Evolutionary conservation across 2,888 invertebrate species (phyloP).

Genomic region (Mycalesis mineus): DNA sequence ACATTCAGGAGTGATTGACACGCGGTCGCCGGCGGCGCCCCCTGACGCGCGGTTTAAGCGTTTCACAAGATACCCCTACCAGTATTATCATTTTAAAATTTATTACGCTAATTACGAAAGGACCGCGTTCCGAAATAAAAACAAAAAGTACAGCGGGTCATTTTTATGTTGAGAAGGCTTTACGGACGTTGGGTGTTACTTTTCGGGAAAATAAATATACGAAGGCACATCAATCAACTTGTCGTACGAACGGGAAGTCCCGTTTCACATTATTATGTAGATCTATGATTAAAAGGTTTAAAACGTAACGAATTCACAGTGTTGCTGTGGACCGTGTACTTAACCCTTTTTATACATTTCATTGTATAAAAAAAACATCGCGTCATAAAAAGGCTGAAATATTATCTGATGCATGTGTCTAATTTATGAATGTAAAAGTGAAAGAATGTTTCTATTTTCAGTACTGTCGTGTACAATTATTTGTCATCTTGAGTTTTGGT

Average conservation of each 20-base stretch:
- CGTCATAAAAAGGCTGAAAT: background rate
- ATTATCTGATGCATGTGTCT: background rate
- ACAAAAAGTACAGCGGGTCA: conserved; percentile 64
- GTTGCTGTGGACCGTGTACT: conserved; percentile 52
- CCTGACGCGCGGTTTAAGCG: conserved; percentile 66
- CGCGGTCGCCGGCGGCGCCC: conserved; percentile 70
- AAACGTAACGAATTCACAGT: conserved; percentile 68
- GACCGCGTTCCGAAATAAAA: conserved; percentile 74
- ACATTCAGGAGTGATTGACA: conserved; percentile 77
- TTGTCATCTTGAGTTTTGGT: background rate
- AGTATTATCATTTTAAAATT: conserved; percentile 78
- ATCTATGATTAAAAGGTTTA: conserved; percentile 71
- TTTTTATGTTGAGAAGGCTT: conserved; percentile 62
- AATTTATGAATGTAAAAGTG: background rate
- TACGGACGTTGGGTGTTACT: conserved; percentile 66
- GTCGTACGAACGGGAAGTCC: conserved; percentile 72
- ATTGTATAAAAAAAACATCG: background rate
- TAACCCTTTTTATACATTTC: conserved; percentile 45
- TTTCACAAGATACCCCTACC: conserved; percentile 72
- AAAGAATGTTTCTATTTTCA: background rate
- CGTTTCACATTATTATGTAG: conserved; percentile 71
- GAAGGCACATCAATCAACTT: conserved; percentile 74
- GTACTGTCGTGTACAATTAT: background rate
- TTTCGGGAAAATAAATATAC: conserved; percentile 73
- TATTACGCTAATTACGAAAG: conserved; percentile 77